These are phyloP conservation scores for Caprella mutica DNA, from an alignment of 2,888 invertebrate genomes.

Conservation along the genomic window DNA sequence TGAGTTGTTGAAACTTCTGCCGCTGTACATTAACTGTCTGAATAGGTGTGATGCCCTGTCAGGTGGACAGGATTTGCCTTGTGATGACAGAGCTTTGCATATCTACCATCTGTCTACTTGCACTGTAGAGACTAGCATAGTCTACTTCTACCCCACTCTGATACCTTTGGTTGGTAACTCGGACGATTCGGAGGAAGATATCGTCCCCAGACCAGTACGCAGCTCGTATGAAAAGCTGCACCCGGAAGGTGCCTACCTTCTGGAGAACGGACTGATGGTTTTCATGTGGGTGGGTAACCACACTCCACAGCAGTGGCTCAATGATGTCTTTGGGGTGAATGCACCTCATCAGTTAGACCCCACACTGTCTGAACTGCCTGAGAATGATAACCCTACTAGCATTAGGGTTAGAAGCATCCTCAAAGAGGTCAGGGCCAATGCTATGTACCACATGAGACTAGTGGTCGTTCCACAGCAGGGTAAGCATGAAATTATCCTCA, in stretches of 20 bases:
- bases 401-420: conserved; percentile 60
- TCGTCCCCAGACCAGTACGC: conserved; percentile 60
- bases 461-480: conserved; percentile 87
- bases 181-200: conserved; percentile 28
- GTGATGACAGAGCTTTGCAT: conserved; percentile 88
- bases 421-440: conserved; percentile 55
- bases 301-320: conserved; percentile 65
- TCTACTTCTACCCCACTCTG: conserved; percentile 85
- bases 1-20: conserved; percentile 93
- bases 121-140: conserved; percentile 69
- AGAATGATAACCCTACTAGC: conserved; percentile 63
- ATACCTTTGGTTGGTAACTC: conserved; percentile 50
- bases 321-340: conserved; percentile 38
- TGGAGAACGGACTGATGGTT: conserved; percentile 93
- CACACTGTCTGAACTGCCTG: conserved; percentile 50
- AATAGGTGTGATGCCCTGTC: conserved; percentile 45
- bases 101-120: conserved; percentile 81
- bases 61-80: conserved; percentile 71
- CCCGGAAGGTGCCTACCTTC: conserved; percentile 75
- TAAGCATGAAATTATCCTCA: conserved; percentile 85
- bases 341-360: conserved; percentile 31
- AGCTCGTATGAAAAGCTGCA: conserved; percentile 77
- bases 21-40: conserved; percentile 85
- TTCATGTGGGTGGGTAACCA: conserved; percentile 86
- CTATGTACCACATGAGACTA: conserved; percentile 60